Evolutionary conservation across 2,113 vertebrate genomes (phyloP), one percentile per base, ranked within the genome.

Genomic region (Cricetomys ansorgei): DNA sequence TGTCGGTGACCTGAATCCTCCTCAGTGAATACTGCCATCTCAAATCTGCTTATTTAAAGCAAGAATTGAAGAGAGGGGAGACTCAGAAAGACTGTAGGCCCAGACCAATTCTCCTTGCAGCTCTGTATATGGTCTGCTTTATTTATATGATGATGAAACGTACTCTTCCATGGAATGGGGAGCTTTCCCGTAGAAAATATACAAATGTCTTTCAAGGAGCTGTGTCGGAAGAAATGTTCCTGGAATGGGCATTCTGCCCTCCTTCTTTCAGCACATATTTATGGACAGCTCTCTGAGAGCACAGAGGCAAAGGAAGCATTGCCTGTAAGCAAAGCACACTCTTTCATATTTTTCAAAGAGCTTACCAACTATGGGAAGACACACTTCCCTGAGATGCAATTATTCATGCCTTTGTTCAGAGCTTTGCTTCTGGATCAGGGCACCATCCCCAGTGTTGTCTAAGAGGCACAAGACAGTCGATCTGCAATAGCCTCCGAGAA

Each of bases 21-120:
- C 83, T 95, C n/a, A 1, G 76, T 88, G 75, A 97, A 86, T 45
- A 67, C 70, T 53, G 91, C 59, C 85, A 73, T 59, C 75, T 90
- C 91, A 50, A 80, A 92, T 94, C 70, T 75, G 85, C 80, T 91
- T 89, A 77, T 88, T 96, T 88, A 94, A 0, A 95, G 84, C 87
- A 64, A 76, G 88, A 90, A 91, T 34, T 85, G 75, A 93, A 81
- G 73, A 81, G 85, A 90, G 80, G 72, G 34, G 76, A 93, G 70
- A 75, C 65, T 53, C 53, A 21, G 45, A 62, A 90, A 77, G 31
- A 88, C 16, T 48, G 16, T 1, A 89, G 65, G 59, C 75, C 34
- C 34, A 0, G 34, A 92, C 88, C 76, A 43, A 0, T 79, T 76
- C 88, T 93, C 84, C 75, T 45, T 16, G 37, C 90, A 67, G 92